Evolutionary conservation across 1,140 invertebrate genomes (phyloP), one percentile per base, ranked within the genome.

Genomic region (Leptinotarsa undecemlineata): DNA sequence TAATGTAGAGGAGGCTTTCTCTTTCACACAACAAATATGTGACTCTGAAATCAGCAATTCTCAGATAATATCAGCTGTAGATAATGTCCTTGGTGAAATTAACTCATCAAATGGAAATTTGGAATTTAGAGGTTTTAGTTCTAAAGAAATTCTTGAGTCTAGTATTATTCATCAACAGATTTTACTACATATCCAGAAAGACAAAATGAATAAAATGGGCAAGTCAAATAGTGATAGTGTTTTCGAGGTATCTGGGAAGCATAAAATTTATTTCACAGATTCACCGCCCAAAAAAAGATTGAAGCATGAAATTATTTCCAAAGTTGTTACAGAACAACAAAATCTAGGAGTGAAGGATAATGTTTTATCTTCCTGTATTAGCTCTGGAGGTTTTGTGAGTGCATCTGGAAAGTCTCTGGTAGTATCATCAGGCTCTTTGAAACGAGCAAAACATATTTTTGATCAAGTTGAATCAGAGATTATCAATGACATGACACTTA

Each of bases 361-460:
- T 5, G 14, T 57, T 17, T 57, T 19, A 57, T 57, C 51, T 5
- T 8, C n/a, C 1, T 15, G 3, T 57, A 57, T 57, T 6, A 17
- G 23, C 64, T 61, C 47, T 15, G n/a, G 11, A 42, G 72, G 76
- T 72, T 80, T 78, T 79, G 15, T 70, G 62, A 76, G 73, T 61
- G 69, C 77, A 70, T 77, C 77, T 33, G 71, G 71, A 6, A 76
- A 74, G 60, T 17, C 47, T 33, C 48, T 79, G 62, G 68, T 42
- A 51, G 23, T 78, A 70, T 75, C 77, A 20, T 23, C 74, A 6
- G 68, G 75, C 33, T n/a, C n/a, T 75, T 15, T 70, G 48, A 72
- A 33, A 33, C 21, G 47, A 20, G 68, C 48, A 6, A 21, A 69
- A 13, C 6, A 15, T 72, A 62, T 72, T 17, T 72, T 72, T 61